Base-by-base conservation (phyloP, 2,797 vertebrate genomes). In the Bucorvus abyssinicus region DNA sequence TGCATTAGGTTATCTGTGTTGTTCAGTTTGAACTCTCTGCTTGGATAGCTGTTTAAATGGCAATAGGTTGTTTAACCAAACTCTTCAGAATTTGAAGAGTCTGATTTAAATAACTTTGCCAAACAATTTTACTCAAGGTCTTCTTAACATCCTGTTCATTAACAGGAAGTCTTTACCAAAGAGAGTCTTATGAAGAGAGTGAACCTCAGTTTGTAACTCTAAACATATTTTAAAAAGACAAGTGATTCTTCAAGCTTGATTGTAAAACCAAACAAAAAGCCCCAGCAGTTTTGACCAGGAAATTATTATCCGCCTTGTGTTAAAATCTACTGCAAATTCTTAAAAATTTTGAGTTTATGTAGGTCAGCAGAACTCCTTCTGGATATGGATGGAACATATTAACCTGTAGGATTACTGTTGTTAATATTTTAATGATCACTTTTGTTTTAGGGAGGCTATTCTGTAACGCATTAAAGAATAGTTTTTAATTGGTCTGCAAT, bases 391-490 rank as follows among this genome's bases (percentile, higher is more conserved):
- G 69, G 86, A 91, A 36, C 69, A 44, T 90, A 67, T 87, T 90
- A 88, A 90, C 87, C 76, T 94, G 56, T 65, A 84, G 83, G 60
- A 84, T 90, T 88, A 27, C 50, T 55, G 21, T 83, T 70, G 70
- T 65, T 93, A 67, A 40, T 84, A 69, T 82, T 94, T 93, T 92
- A 88, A 86, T 57, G 6, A 81, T 87, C n/a, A 50, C 57, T 73
- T 93, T 80, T 74, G 55, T 50, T 87, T 90, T 77, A 91, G 65
- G 59, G 30, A 89, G n/a, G 52, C 74, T 10, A 24, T 91, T 93
- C 84, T 87, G 86, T 73, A 94, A 81, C 61, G 80, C 65, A 65
- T 87, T 93, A 83, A 87, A 90, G n/a, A 71, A 64, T 59, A 73
- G 27, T 40, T 95, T 94, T 81, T 86, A 92, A 69, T 90, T 88